Evolutionary conservation across 1,140 invertebrate species (phyloP).

Genomic region (Bactericera cockerelli): DNA sequence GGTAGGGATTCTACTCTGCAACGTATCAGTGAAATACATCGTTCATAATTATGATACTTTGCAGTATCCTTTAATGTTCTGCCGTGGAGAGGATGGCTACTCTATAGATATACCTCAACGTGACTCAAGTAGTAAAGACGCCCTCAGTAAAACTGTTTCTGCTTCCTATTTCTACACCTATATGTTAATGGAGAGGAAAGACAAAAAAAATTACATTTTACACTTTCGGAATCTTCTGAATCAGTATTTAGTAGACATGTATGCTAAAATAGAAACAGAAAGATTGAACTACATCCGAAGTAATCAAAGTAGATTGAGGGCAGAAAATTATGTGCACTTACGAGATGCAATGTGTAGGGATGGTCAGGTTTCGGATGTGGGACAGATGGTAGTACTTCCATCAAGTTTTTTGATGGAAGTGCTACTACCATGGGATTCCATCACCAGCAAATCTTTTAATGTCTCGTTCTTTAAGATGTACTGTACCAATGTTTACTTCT

Average conservation of each 20-base stretch:
- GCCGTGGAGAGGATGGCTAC: too few species aligned
- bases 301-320: slow-evolving; percentile 33
- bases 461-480: too few species aligned
- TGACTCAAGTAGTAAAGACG: too few species aligned
- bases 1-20: slow-evolving; percentile 20
- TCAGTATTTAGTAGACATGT: slow-evolving; percentile 32
- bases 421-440: too few species aligned
- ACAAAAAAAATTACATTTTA: slow-evolving; percentile 24
- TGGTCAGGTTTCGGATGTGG: slow-evolving; percentile 9
- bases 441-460: too few species aligned
- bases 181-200: slow-evolving; percentile 25
- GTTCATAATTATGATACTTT: slow-evolving; percentile 32
- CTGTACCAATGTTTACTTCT: too few species aligned
- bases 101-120: too few species aligned
- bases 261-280: slow-evolving; percentile 33
- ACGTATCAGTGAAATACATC: slow-evolving; percentile 30
- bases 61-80: slow-evolving; percentile 33
- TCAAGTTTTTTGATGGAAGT: too few species aligned
- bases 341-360: slow-evolving; percentile 22
- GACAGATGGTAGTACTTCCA: slow-evolving; percentile 9
- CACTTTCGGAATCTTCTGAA: slow-evolving; percentile 24
- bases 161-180: slow-evolving; percentile 25
- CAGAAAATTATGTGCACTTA: slow-evolving; percentile 32
- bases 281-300: slow-evolving; percentile 27
- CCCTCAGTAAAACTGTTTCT: too few species aligned